A percentile compares a stretch with the other conserved stretches of the same genome.
Evolutionary conservation across 2,113 vertebrate genomes (phyloP).

Genomic region (Furnarius figulus): DNA sequence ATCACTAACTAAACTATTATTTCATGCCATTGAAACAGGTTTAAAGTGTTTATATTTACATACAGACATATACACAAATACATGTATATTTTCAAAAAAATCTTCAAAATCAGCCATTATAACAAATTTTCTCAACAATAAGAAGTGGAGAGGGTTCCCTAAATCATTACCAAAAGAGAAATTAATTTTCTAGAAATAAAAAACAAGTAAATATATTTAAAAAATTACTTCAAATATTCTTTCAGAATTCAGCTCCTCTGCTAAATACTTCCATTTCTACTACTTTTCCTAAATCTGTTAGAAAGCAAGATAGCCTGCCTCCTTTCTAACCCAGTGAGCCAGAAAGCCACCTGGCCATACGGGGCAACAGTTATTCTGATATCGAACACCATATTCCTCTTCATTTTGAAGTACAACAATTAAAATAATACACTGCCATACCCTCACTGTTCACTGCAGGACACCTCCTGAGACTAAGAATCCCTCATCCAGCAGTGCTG

Average conservation of each 20-base stretch:
- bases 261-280: background rate
- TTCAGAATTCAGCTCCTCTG: background rate
- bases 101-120: background rate
- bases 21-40: background rate
- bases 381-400: background rate
- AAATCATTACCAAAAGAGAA: background rate
- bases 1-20: background rate
- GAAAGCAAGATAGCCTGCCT: background rate
- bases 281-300: background rate
- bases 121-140: background rate
- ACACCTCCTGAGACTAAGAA: background rate
- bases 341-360: background rate
- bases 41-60: background rate
- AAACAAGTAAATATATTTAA: background rate
- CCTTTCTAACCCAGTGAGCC: background rate
- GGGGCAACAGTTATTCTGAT: background rate
- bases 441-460: background rate
- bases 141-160: background rate
- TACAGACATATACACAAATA: background rate
- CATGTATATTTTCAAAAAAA: background rate
- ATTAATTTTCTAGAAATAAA: background rate
- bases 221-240: background rate
- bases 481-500: background rate
- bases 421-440: background rate
- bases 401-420: background rate